Base-by-base conservation (phyloP, 1,140 invertebrate species). In the Aphidius ervi region DNA sequence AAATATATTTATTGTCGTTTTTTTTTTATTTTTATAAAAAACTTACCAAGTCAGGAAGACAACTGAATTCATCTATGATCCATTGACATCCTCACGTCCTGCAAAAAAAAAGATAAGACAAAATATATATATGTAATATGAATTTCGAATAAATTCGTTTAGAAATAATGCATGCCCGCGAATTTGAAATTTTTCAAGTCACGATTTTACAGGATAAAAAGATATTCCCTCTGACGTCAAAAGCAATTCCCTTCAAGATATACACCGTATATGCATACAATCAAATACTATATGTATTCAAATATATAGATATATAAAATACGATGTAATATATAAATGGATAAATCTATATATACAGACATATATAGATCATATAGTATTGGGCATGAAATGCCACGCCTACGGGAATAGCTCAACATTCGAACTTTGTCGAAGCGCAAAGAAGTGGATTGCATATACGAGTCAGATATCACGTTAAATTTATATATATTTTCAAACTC, bases 11-110 rank as follows among this genome's bases (percentile, higher is more conserved):
- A 46, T 40, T 46, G 23, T 60, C n/a, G n/a, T n/a, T n/a, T n/a
- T n/a, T n/a, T n/a, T 46, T 59, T 59, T 31, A 48, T 50, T 58
- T 42, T 23, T 52, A 37, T 63, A 56, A 31, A 50, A 64, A 60
- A 77, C 67, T 78, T 67, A 78, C 73, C 72, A 63, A 16, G 70
- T 60, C 64, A 60, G 61, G 65, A 39, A 69, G 68, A 69, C 68
- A 68, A 68, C 69, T 68, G 69, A 69, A 75, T 67, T 76, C 76
- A 78, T 75, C 73, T 77, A 74, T 70, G 67, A 64, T 72, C 63
- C 65, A 69, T 74, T 67, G 56, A 55, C 63, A 63, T 61, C 66
- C 66, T 70, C 66, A 69, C 60, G 64, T 70, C 70, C 76, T 77
- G 71, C 52, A 77, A 75, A 67, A 74, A 31, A 56, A 59, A 45